Evolutionary conservation across 2,113 vertebrate genomes (phyloP).

Genomic region (Pan paniscus): DNA sequence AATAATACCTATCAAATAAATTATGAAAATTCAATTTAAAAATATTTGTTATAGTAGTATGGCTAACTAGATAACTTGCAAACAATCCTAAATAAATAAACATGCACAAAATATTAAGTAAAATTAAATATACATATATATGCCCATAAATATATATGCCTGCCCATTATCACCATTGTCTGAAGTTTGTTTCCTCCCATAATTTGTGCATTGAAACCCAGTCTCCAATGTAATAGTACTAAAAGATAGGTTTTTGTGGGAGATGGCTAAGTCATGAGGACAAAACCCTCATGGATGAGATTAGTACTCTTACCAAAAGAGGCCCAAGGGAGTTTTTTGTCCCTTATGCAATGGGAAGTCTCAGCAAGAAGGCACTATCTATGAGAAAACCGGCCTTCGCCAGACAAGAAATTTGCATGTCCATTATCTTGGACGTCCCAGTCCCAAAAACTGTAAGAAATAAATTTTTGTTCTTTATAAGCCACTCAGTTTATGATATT

Average conservation of each 20-base stretch:
- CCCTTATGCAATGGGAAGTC: accelerated
- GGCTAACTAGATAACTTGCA: background rate
- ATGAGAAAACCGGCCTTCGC: background rate
- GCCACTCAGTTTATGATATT: background rate
- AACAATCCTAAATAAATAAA: background rate
- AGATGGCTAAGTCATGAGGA: background rate
- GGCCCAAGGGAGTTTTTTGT: background rate
- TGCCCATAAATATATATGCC: background rate
- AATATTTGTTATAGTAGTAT: background rate
- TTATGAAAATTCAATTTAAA: background rate
- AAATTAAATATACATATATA: background rate
- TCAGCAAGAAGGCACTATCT: background rate
- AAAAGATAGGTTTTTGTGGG: background rate
- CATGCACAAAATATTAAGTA: background rate
- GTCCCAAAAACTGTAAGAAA: background rate
- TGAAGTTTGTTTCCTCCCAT: background rate
- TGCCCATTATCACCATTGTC: background rate
- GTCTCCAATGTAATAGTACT: background rate
- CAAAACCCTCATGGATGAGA: background rate
- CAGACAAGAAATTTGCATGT: too few species aligned
- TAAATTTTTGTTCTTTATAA: background rate
- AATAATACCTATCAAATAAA: background rate
- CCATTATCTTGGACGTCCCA: background rate
- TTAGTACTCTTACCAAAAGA: background rate
- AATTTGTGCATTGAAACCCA: background rate